Conservation (phyloP, 2,797 vertebrate genomes). For the Chaetodon trifasciatus region DNA sequence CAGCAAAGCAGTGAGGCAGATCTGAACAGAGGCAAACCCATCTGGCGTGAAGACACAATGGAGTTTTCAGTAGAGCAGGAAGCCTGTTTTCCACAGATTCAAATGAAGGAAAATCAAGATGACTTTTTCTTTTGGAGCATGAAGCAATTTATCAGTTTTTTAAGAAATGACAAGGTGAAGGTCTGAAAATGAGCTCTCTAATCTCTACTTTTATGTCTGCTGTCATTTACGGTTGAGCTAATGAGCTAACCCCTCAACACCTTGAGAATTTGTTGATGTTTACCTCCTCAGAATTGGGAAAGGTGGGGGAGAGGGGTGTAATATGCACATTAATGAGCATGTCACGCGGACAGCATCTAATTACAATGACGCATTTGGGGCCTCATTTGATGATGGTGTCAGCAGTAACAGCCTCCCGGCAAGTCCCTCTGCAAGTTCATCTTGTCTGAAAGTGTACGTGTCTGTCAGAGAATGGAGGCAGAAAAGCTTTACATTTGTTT, state of each 20-base stretch:
- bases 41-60: neutral
- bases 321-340: slow-evolving; percentile 73
- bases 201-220: slow-evolving; percentile 49
- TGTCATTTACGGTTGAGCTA: slow-evolving; percentile 63
- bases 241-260: slow-evolving; percentile 63
- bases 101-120: slow-evolving; percentile 1
- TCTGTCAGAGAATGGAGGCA: slow-evolving; percentile 16
- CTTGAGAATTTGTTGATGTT: slow-evolving; percentile 69
- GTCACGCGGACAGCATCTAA: slow-evolving; percentile 66
- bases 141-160: neutral
- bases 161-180: neutral
- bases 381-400: slow-evolving; percentile 63
- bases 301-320: slow-evolving; percentile 33
- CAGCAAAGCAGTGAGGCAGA: neutral
- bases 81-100: slow-evolving; percentile 18
- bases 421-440: slow-evolving; percentile 33
- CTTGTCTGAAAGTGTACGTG: slow-evolving; percentile 15
- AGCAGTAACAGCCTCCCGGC: slow-evolving; percentile 37
- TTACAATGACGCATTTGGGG: slow-evolving; percentile 67
- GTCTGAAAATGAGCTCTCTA: slow-evolving; percentile 35
- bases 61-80: neutral
- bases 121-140: neutral
- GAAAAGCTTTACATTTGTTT: slow-evolving; percentile 49
- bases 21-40: slow-evolving; percentile 12
- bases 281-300: slow-evolving; percentile 55